Percentiles rank a stretch among this genome's conserved stretches.
phyloP scores from a whole-genome alignment of 2,888 invertebrate species.

The Drosophila paramelanica region DNA sequence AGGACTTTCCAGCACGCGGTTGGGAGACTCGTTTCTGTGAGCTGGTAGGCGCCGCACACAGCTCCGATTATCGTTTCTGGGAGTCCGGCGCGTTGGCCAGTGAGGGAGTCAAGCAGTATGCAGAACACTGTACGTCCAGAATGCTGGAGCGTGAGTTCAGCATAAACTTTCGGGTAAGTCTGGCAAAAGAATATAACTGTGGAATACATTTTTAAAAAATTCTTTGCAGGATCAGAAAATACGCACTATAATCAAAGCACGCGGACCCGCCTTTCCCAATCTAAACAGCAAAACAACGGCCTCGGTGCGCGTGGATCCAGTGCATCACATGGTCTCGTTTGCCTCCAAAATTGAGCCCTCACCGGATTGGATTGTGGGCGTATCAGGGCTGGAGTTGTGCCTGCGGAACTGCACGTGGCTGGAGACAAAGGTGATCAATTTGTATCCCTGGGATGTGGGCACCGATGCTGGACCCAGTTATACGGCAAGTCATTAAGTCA shows the following conservation, averaged over 20 bases:
- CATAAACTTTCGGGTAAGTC: constrained; percentile 86
- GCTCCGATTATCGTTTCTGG: constrained; percentile 95
- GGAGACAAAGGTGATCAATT: constrained; percentile 90
- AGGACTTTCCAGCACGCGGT: constrained; percentile 94
- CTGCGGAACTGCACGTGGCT: constrained; percentile 96
- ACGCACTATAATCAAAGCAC: constrained; percentile 96
- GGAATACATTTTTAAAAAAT: background rate
- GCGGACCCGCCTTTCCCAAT: constrained; percentile 95
- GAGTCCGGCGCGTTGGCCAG: constrained; percentile 94
- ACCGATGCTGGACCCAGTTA: constrained; percentile 96
- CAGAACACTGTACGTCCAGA: constrained; percentile 96
- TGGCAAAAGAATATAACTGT: no score
- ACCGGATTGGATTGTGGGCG: constrained; percentile 98
- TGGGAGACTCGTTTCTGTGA: constrained; percentile 98
- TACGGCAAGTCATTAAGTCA: constrained; percentile 84
- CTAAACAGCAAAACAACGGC: constrained; percentile 93
- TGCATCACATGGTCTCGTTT: constrained; percentile 96
- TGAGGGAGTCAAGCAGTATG: constrained; percentile 94
- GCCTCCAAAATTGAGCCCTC: constrained; percentile 98
- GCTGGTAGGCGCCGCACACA: constrained; percentile 97
- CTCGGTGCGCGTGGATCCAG: constrained; percentile 95
- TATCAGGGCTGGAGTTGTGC: constrained; percentile 95
- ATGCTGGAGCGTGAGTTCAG: constrained; percentile 96
- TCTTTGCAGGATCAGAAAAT: constrained; percentile 90
- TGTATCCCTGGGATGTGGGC: constrained; percentile 98